Base-by-base conservation (phyloP, 2,888 invertebrate species). In the Drosophila setosimentum region DNA sequence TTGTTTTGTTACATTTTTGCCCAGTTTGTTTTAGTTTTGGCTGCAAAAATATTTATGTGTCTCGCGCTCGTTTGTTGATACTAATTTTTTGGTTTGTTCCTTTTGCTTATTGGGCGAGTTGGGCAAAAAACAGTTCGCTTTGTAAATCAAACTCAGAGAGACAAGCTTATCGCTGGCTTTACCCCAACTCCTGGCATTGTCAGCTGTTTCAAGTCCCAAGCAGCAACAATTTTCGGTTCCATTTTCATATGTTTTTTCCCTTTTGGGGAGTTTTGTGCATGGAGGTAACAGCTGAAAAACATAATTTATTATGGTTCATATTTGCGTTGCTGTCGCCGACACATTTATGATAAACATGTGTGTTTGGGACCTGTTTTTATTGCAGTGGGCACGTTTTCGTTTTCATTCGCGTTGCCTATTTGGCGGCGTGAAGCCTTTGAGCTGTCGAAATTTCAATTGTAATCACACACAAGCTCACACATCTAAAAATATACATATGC, bases 71-170 rank as follows among this genome's bases (percentile, higher is more conserved):
- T 59, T 62, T 75, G 63, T 68, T 73, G 50, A 55, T 40, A 55
- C 30, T 51, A 35, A 45, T 42, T 35, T 32, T 58, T 67, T 42
- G 49, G 54, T 72, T 60, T 64, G 55, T 27, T 54, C 21, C 37
- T 45, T 53, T 49, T 51, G 72, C 40, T n/a, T 55, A 35, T 61
- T 53, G 24, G 40, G 37, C 48, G 62, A 62, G 61, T 68, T 65
- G 27, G 48, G 53, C 29, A 29, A 58, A 58, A 64, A 29, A 24
- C 66, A 67, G 60, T 50, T 40, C 45, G 54, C 76, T 86, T 81
- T 87, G 86, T 85, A 87, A 87, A 88, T 87, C 90, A 85, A 83
- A 67, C 58, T 68, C 65, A 49, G 60, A 66, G 65, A 72, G 70
- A 78, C 76, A 77, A 80, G 71, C 73, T 90, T 90, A 90, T 88